These are phyloP conservation scores for Psephotus haematonotus DNA, from an alignment of 2,113 vertebrate species.

Conservation along the genomic window DNA sequence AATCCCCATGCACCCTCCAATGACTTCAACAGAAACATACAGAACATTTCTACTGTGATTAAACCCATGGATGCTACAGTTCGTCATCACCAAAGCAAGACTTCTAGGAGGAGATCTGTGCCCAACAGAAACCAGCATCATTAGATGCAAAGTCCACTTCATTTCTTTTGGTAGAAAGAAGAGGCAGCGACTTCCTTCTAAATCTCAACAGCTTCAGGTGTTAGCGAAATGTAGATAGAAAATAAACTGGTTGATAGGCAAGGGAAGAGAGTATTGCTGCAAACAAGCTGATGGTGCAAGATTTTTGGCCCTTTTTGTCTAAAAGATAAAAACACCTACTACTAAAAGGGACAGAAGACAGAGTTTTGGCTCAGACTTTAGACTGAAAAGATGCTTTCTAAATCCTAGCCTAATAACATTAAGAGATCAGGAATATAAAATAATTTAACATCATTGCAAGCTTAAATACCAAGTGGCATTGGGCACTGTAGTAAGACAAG, in stretches of 20 bases:
- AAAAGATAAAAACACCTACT: constrained; percentile 1
- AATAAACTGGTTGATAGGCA: not conserved
- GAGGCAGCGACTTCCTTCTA: not conserved
- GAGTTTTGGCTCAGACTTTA: constrained; percentile 45
- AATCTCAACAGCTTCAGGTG: not conserved
- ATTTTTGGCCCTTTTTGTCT: constrained; percentile 53
- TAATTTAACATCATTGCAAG: not conserved
- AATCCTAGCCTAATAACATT: not conserved
- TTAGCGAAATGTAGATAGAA: not conserved
- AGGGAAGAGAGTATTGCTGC: constrained; percentile 24
- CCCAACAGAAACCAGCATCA: not conserved
- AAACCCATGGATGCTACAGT: not conserved
- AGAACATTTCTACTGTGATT: not conserved
- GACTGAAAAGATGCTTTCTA: not conserved
- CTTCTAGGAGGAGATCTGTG: not conserved
- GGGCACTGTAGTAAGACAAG: not conserved
- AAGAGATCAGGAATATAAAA: not conserved
- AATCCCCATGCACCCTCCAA: not conserved
- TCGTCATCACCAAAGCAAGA: not conserved
- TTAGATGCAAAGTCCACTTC: not conserved
- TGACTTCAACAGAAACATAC: not conserved
- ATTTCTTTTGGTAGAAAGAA: not conserved
- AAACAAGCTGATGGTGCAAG: constrained; percentile 24
- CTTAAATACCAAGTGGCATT: not conserved
- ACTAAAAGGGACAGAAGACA: not conserved